Evolutionary conservation across 2,797 vertebrate genomes (phyloP), one percentile per base, ranked within the genome.

Genomic region (Ispidina picta): DNA sequence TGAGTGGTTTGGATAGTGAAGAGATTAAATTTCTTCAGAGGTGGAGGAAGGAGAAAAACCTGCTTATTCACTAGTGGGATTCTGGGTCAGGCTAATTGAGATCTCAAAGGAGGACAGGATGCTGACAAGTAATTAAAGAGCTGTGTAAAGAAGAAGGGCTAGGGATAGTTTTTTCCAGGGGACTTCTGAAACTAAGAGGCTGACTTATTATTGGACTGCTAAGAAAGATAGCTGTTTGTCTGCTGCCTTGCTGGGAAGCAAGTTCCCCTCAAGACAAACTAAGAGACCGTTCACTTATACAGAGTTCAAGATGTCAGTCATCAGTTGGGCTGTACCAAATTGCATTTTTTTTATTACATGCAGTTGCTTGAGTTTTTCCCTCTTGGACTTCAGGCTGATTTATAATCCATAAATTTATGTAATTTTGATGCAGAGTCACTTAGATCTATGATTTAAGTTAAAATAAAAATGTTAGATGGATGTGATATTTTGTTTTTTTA

Each of bases 1-100:
- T 64, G 23, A 76, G 63, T 21, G 2, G 56, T 55, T 23, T 6
- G 17, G 12, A 21, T 9, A 66, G 46, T 13, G 44, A 19, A 64
- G 35, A 68, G 54, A 88, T 96, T 70, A 8, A 20, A 55, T 93
- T 90, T 79, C 84, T 43, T 48, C 1, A 16, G 74, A 35, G 81
- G 71, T 54, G 75, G 59, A 78, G 76, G 59, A 72, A 86, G 89
- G 55, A 88, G 83, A 43, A 83, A 33, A 83, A 82, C 44, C 77
- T 75, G 83, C 70, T 70, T 52, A 11, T 29, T 71, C 74, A 39
- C 46, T 12, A 2, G 29, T 0, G 0, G 43, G 12, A 29, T 81
- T 91, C 82, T 92, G 86, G 89, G 85, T 78, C 95, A 70, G 14
- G 1, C 28, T 78, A 56, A 89, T 49, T 69, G 80, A 85, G 59